These are phyloP conservation scores for Xyrichtys novacula DNA, from an alignment of 2,797 vertebrate species.

Conservation along the genomic window DNA sequence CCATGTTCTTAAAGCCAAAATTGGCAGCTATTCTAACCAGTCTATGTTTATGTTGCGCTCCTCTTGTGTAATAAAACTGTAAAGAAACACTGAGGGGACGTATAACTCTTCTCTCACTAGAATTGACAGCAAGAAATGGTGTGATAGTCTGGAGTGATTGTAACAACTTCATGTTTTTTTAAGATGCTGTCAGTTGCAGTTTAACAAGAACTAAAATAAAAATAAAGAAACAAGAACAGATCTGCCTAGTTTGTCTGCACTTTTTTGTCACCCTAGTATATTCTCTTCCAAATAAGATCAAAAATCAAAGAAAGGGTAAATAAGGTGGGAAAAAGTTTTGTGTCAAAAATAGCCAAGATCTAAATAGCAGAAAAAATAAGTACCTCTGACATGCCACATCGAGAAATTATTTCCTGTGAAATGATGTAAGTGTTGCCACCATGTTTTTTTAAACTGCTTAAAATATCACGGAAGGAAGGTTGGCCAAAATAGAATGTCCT, in stretches of 20 bases:
- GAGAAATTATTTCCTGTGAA: conserved; percentile 25
- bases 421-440: background rate
- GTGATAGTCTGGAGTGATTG: conserved; percentile 1
- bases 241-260: too few species aligned
- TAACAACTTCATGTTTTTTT: background rate
- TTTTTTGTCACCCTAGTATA: too few species aligned
- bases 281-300: background rate
- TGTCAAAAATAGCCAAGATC: background rate
- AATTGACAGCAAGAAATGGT: background rate
- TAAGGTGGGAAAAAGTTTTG: background rate
- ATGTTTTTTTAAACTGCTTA: conserved; percentile 23
- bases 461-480: conserved; percentile 44
- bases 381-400: conserved; percentile 17
- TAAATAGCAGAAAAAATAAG: background rate
- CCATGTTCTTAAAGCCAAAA: conserved; percentile 1
- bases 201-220: background rate
- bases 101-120: conserved; percentile 21
- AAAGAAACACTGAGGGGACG: conserved; percentile 19
- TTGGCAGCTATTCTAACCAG: conserved; percentile 14
- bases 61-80: conserved; percentile 14
- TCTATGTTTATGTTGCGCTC: conserved; percentile 26
- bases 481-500: conserved; percentile 48
- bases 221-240: too few species aligned
- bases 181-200: background rate
- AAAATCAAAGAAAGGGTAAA: background rate